Conservation (phyloP, 2,797 vertebrate genomes). For the Saguinus oedipus region DNA sequence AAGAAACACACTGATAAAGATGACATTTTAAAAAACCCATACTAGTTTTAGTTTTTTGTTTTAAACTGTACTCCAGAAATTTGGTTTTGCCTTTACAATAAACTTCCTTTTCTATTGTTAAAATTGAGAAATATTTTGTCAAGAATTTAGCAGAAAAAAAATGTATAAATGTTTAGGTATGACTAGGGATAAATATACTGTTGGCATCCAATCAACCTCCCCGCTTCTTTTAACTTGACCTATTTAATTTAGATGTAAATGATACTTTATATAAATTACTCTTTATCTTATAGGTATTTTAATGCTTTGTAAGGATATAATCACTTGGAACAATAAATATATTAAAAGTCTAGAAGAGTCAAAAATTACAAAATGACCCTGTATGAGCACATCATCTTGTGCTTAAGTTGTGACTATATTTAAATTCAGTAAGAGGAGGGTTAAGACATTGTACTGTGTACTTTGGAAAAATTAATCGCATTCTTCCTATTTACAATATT, state of each 20-base stretch:
- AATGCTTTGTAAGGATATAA: not conserved
- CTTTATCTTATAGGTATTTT: not conserved
- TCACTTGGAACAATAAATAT: not conserved
- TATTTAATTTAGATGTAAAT: not conserved
- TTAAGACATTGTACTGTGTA: not conserved
- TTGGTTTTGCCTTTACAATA: not conserved
- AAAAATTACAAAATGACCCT: not conserved
- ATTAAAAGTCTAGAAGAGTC: not conserved
- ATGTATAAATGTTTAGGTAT: not conserved
- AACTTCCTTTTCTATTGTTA: not conserved
- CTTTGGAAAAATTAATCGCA: not conserved
- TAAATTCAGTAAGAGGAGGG: not conserved
- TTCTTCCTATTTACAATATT: not conserved
- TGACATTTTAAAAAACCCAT: not conserved
- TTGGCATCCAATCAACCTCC: not conserved
- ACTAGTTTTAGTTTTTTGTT: conserved; percentile 1
- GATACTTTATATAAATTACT: not conserved
- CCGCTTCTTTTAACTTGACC: not conserved
- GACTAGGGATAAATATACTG: not conserved
- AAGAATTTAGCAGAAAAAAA: conserved; percentile 49
- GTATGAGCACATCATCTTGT: not conserved
- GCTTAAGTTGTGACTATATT: not conserved
- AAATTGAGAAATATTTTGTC: conserved; percentile 60
- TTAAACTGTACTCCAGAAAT: conserved; percentile 51
- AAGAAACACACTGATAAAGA: not conserved